Conservation (phyloP, 1,140 invertebrate species). For the Ruditapes philippinarum region DNA sequence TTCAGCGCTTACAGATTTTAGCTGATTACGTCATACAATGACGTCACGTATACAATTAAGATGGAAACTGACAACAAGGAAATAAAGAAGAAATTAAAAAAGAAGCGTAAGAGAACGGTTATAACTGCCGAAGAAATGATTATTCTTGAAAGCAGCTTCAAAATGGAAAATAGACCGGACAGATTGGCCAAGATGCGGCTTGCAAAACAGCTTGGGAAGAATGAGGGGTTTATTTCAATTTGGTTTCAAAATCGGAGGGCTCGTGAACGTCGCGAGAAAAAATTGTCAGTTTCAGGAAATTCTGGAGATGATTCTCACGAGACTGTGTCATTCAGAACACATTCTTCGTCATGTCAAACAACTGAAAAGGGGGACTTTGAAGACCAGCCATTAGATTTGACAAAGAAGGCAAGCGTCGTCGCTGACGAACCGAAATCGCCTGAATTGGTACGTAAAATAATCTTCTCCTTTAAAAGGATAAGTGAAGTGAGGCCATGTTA, state of each 20-base stretch:
- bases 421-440: no score
- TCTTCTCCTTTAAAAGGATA: no score
- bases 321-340: background rate
- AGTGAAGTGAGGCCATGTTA: no score
- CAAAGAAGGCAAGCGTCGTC: background rate
- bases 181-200: conserved; percentile 25
- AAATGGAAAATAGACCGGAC: conserved; percentile 21
- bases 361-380: background rate
- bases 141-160: conserved; percentile 38
- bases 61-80: conserved; percentile 30
- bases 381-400: conserved; percentile 31
- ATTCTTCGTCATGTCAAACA: background rate
- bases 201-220: conserved; percentile 47
- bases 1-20: background rate
- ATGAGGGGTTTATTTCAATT: conserved; percentile 61
- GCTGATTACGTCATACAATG: conserved; percentile 1
- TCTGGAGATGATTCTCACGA: background rate
- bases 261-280: conserved; percentile 21
- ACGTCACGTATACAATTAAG: conserved; percentile 43
- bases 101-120: conserved; percentile 66
- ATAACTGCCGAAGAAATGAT: conserved; percentile 54
- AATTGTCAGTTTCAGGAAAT: background rate
- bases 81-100: conserved; percentile 46
- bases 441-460: no score
- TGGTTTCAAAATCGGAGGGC: conserved; percentile 69